phyloP scores from a whole-genome alignment of 2,113 vertebrate genomes.

The Excalfactoria chinensis region DNA sequence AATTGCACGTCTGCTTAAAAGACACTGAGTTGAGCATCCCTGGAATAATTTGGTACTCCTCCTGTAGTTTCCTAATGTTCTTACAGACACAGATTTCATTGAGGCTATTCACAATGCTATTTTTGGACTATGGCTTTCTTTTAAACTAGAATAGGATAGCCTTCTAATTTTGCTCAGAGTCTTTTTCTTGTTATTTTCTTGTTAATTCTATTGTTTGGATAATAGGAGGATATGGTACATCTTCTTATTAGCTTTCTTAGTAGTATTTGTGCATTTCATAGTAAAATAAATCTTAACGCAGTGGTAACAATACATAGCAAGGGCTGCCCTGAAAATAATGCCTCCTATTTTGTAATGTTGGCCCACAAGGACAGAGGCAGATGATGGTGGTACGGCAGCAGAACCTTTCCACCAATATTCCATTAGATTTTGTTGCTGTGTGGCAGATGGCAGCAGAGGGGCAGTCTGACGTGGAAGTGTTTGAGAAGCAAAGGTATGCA shows the following conservation, averaged over 20 bases:
- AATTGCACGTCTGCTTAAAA: not conserved
- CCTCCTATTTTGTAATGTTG: no score
- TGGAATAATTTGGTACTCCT: not conserved
- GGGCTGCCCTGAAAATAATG: no score
- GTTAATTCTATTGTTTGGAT: not conserved
- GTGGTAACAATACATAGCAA: not conserved
- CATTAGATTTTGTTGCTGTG: no score
- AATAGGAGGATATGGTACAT: not conserved
- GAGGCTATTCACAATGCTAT: not conserved
- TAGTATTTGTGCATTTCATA: not conserved
- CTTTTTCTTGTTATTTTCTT: not conserved
- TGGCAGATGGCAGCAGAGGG: no score
- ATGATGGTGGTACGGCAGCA: no score
- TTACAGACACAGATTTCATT: not conserved
- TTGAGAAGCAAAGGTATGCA: no score
- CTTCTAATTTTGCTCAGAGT: not conserved
- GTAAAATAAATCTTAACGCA: not conserved
- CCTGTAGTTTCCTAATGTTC: not conserved
- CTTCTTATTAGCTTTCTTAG: not conserved
- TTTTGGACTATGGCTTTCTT: not conserved
- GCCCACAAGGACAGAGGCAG: no score
- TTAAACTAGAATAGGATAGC: not conserved
- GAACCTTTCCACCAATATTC: no score
- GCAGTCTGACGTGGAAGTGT: no score
- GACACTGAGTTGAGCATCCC: not conserved